phyloP scores from a whole-genome alignment of 2,888 invertebrate species.

The Tethea ocularis region DNA sequence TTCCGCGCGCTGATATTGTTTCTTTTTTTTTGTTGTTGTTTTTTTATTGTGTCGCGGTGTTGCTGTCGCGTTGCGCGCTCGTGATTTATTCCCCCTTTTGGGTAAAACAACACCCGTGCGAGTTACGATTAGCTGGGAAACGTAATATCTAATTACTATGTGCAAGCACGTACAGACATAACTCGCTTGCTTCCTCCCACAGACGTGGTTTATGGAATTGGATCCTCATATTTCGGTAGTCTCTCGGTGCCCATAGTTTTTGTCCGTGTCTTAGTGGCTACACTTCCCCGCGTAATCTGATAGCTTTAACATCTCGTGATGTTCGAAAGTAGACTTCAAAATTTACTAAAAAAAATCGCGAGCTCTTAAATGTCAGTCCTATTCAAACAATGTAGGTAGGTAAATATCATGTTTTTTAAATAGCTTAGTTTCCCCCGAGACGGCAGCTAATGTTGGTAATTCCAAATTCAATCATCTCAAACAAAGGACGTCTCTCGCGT shows the following conservation, averaged over 20 bases:
- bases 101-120: constrained; percentile 82
- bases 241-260: constrained; percentile 74
- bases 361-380: constrained; percentile 37
- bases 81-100: constrained; percentile 81
- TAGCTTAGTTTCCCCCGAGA: constrained; percentile 55
- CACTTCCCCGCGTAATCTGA: constrained; percentile 69
- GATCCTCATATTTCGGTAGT: constrained; percentile 82
- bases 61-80: constrained; percentile 55
- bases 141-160: constrained; percentile 84
- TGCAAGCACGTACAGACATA: constrained; percentile 79
- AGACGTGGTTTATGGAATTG: constrained; percentile 83
- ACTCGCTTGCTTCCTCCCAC: constrained; percentile 78
- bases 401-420: constrained; percentile 46
- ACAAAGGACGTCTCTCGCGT: constrained; percentile 78
- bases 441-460: constrained; percentile 75
- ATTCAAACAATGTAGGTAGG: constrained; percentile 54
- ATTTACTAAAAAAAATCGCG: constrained; percentile 46
- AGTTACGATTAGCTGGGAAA: constrained; percentile 80
- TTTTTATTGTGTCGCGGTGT: constrained; percentile 71
- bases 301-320: constrained; percentile 58
- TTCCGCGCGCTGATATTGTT: constrained; percentile 78
- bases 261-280: constrained; percentile 65
- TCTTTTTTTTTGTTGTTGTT: constrained; percentile 66
- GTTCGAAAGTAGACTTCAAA: constrained; percentile 46
- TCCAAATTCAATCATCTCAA: constrained; percentile 81